These are phyloP conservation scores for Drosophila persimilis DNA, from an alignment of 1,140 invertebrate species.

Conservation along the genomic window DNA sequence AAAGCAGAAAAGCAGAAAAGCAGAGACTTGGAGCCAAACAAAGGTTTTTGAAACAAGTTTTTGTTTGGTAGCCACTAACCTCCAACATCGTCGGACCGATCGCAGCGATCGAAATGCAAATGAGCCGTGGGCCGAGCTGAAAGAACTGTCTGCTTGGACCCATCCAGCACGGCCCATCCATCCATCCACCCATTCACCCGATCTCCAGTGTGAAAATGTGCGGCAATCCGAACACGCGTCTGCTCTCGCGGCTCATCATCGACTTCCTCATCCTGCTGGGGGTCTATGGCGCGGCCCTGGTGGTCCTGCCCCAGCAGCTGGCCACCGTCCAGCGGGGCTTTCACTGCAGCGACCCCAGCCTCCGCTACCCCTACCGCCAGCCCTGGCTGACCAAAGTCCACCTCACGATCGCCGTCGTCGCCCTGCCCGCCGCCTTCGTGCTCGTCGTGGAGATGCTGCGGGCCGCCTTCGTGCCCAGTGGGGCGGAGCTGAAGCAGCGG, in stretches of 20 bases:
- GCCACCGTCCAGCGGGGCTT: conserved; percentile 60
- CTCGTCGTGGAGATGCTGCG: conserved; percentile 72
- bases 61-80: conserved; percentile 11
- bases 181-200: conserved; percentile 2
- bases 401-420: conserved; percentile 64
- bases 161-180: too few species aligned
- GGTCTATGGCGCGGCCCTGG: conserved; percentile 61
- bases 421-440: conserved; percentile 62
- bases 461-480: conserved; percentile 57
- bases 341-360: conserved; percentile 63
- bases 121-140: conserved; percentile 37
- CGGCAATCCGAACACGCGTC: conserved; percentile 76
- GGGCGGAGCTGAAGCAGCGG: conserved; percentile 56
- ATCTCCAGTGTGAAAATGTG: conserved; percentile 70
- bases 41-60: conserved; percentile 68
- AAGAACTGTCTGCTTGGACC: conserved; percentile 8
- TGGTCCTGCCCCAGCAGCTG: conserved; percentile 67
- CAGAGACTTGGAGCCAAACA: conserved; percentile 28
- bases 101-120: conserved; percentile 56
- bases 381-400: conserved; percentile 70
- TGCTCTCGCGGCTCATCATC: conserved; percentile 71
- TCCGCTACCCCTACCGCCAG: conserved; percentile 67
- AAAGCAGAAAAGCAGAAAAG: conserved; percentile 8
- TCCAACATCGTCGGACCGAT: conserved; percentile 11
- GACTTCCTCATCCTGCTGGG: conserved; percentile 69